A percentile compares a stretch with the other conserved stretches of the same genome.
Evolutionary conservation across 2,888 invertebrate genomes (phyloP).

Genomic region (Microctonus brassicae): DNA sequence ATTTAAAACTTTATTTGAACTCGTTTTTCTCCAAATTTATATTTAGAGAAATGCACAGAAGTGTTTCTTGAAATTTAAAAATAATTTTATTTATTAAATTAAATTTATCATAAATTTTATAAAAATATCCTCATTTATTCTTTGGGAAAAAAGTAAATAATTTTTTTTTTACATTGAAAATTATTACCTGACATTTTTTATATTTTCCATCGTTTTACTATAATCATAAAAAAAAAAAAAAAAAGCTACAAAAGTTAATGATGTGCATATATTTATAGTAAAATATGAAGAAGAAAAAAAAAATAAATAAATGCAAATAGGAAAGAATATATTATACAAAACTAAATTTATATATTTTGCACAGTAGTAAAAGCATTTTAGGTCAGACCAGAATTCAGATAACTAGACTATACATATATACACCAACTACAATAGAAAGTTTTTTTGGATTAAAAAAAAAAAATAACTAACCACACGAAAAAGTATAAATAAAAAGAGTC

Average conservation of each 20-base stretch:
- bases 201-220: background rate
- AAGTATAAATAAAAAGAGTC: too few species aligned
- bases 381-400: slow-evolving; percentile 44
- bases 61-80: too few species aligned
- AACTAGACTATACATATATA: slow-evolving; percentile 20
- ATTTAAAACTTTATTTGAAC: too few species aligned
- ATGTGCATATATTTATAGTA: slow-evolving; percentile 9
- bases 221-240: background rate
- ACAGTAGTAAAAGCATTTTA: slow-evolving; percentile 47
- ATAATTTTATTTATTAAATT: too few species aligned
- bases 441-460: slow-evolving; percentile 21
- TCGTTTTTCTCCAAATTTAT: too few species aligned
- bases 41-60: too few species aligned
- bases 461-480: too few species aligned
- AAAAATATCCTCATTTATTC: too few species aligned
- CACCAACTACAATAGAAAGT: background rate
- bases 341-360: slow-evolving; percentile 30
- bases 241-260: too few species aligned
- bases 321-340: background rate
- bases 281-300: slow-evolving; percentile 13
- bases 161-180: too few species aligned
- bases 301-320: slow-evolving; percentile 24
- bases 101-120: too few species aligned
- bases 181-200: background rate
- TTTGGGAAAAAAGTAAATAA: too few species aligned